These are phyloP conservation scores for Drosophila tripunctata DNA, from an alignment of 2,888 invertebrate genomes.

Conservation along the genomic window DNA sequence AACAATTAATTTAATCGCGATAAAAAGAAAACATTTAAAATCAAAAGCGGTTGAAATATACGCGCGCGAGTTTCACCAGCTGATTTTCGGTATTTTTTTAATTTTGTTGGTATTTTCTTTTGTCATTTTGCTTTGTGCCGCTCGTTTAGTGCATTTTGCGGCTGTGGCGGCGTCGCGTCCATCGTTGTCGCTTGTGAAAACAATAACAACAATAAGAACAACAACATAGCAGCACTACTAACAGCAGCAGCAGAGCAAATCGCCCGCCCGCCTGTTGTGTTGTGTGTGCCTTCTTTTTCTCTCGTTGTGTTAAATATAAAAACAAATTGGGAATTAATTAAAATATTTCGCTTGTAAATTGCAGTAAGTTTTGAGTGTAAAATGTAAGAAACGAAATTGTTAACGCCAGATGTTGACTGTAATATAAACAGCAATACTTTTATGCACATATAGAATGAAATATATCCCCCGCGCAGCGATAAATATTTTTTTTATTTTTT, in stretches of 20 bases:
- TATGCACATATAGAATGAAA: constrained; percentile 11
- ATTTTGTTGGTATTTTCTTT: constrained; percentile 35
- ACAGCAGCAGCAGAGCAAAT: constrained; percentile 24
- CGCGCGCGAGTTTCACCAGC: constrained; percentile 32
- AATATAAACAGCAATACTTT: background rate
- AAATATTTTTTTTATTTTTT: constrained; percentile 46
- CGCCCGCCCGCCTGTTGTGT: constrained; percentile 47
- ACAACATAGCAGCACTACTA: constrained; percentile 6
- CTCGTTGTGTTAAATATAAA: constrained; percentile 52
- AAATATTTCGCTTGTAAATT: constrained; percentile 29
- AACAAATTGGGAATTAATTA: constrained; percentile 47
- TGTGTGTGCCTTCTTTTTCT: constrained; percentile 49
- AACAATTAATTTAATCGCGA: background rate
- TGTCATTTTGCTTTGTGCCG: constrained; percentile 25
- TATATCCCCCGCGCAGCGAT: constrained; percentile 25
- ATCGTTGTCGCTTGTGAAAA: constrained; percentile 16
- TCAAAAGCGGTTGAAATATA: background rate
- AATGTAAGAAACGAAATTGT: background rate
- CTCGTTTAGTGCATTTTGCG: constrained; percentile 38
- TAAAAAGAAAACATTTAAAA: background rate
- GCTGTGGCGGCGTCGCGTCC: constrained; percentile 20
- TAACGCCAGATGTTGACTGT: constrained; percentile 2
- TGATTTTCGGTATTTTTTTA: constrained; percentile 26
- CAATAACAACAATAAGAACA: constrained; percentile 23
- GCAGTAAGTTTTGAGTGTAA: constrained; percentile 31